These are phyloP conservation scores for Crenuchus spilurus DNA, from an alignment of 2,797 vertebrate species.

Conservation along the genomic window DNA sequence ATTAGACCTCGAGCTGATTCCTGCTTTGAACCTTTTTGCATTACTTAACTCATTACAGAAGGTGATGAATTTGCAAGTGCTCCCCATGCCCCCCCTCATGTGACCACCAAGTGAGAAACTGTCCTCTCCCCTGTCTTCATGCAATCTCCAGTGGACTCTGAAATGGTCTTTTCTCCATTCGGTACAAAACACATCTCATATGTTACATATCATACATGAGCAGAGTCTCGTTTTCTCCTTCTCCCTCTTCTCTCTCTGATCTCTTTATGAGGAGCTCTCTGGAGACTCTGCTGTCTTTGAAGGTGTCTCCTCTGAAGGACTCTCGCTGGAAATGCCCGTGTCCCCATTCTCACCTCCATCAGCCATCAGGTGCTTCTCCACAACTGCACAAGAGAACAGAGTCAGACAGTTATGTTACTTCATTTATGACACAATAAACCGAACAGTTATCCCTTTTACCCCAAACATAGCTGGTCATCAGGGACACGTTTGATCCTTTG, in stretches of 20 bases:
- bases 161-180: constrained; percentile 33
- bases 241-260: background rate
- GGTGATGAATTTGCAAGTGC: background rate
- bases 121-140: constrained; percentile 10
- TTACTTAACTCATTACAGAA: constrained; percentile 8
- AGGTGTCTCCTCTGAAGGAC: constrained; percentile 79
- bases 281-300: constrained; percentile 79
- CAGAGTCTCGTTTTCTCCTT: constrained; percentile 28
- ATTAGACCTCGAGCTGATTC: background rate
- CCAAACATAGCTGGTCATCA: too few species aligned
- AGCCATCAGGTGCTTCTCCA: constrained; percentile 86
- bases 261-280: constrained; percentile 79
- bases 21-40: background rate
- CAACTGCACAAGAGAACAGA: constrained; percentile 70
- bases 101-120: background rate
- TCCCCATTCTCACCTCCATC: constrained; percentile 88
- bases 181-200: constrained; percentile 51
- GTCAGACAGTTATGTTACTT: background rate
- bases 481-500: too few species aligned
- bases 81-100: background rate
- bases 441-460: background rate
- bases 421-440: background rate
- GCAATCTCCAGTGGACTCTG: constrained; percentile 39
- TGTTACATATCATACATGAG: constrained; percentile 51
- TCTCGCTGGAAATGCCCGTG: constrained; percentile 78